phyloP scores from a whole-genome alignment of 2,888 invertebrate genomes.

The Melieria omissa region DNA sequence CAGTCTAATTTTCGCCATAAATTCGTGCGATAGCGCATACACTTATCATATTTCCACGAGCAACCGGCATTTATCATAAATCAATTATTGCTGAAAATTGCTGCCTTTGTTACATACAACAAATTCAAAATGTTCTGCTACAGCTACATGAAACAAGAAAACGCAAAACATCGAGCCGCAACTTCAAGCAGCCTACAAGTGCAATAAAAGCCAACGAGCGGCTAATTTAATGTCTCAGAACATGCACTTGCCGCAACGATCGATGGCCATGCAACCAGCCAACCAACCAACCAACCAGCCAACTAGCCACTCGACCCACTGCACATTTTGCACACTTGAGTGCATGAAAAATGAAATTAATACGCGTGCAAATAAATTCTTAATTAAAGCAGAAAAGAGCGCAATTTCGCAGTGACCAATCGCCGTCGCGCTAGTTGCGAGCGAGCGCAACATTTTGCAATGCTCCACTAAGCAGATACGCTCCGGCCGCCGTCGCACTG shows the following conservation, averaged over 20 bases:
- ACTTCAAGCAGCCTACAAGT: neutral
- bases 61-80: slow-evolving; percentile 21
- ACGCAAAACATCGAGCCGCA: neutral
- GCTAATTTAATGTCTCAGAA: neutral
- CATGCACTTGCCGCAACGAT: slow-evolving; percentile 3
- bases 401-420: no score
- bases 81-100: slow-evolving; percentile 17
- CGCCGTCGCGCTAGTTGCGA: no score
- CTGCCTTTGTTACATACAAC: slow-evolving; percentile 19
- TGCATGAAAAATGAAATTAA: neutral
- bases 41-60: no score
- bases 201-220: neutral
- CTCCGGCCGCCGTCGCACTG: no score
- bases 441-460: no score
- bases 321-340: neutral
- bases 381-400: slow-evolving; percentile 8
- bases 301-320: neutral
- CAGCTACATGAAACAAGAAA: neutral
- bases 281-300: neutral
- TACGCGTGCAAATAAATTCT: slow-evolving; percentile 6
- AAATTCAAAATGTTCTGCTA: neutral
- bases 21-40: no score
- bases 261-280: neutral
- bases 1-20: no score
- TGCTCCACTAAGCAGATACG: no score